Base-by-base conservation (phyloP, 2,888 invertebrate species). In the Hydrotaea cyrtoneurina region DNA sequence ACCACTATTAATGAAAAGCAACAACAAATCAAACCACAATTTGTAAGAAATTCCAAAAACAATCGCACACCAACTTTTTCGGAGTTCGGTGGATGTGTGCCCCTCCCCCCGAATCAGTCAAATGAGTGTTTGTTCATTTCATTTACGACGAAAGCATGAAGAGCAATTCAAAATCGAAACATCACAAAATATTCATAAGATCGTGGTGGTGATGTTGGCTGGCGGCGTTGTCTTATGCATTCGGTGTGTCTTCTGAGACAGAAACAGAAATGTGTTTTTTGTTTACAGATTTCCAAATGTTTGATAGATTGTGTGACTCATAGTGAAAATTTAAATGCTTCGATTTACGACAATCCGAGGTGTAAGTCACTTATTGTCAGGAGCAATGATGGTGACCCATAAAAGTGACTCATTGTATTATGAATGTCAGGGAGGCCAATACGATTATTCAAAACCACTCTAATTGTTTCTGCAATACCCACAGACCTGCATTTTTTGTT, bases 1-100 rank as follows among this genome's bases (percentile, higher is more conserved):
- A 85, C 84, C 64, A 85, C 78, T 82, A 73, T 78, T 77, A 59
- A 62, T 15, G 53, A 69, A 50, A 21, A 50, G 53, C 55, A 73
- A 71, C 19, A 64, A 50, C 64, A 64, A 19, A 62, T 64, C 31
- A 36, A 53, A 66, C 53, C 19, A 55, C 19, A 77, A 77, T 31
- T 50, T 74, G 69, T 69, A 69, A 69, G 43, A 69, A 69, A 69
- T 69, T 59, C 36, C 43, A 59, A 43, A 43, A 62, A 62, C 62
- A 59, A 59, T 59, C n/a, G 17, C 31, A 50, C 50, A n/a, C 2
- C 36, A 53, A 19, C 46, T 69, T 39, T 69, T 62, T 31, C 39
- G n/a, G n/a, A n/a, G n/a, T 31, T 31, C 7, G 39, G 19, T 21
- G 0, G 17, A n/a, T 64, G n/a, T 26, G 5, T 46, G 19, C 66